Evolutionary conservation across 2,888 invertebrate genomes (phyloP).

Genomic region (Phania funesta): DNA sequence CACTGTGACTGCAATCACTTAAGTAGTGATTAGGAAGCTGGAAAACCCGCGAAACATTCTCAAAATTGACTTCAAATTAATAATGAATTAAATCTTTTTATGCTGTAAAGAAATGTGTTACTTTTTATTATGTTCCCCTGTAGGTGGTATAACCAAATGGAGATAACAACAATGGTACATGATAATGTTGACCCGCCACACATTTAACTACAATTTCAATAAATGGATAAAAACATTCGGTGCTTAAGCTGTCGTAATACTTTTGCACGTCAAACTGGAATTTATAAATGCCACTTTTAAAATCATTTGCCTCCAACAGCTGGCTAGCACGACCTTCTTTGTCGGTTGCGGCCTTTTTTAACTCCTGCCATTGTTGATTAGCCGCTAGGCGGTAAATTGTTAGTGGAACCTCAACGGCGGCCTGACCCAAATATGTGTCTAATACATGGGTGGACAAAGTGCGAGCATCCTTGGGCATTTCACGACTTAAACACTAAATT

Average conservation of each 20-base stretch:
- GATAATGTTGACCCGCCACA: conserved; percentile 85
- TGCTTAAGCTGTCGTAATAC: conserved; percentile 84
- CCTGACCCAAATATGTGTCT: conserved; percentile 86
- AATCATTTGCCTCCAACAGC: conserved; percentile 83
- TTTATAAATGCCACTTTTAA: conserved; percentile 87
- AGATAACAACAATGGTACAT: conserved; percentile 87
- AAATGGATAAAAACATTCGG: conserved; percentile 87
- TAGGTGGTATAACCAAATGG: conserved; percentile 90
- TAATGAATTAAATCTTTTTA: too few relatives aligned
- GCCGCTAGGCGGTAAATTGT: conserved; percentile 84
- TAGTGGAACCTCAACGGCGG: conserved; percentile 85
- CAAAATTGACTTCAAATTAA: too few relatives aligned
- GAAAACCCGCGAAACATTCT: too few relatives aligned
- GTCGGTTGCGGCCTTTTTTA: conserved; percentile 85
- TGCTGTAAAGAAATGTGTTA: too few relatives aligned
- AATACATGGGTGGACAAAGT: conserved; percentile 88
- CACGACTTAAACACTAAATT: conserved; percentile 47
- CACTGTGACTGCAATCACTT: too few relatives aligned
- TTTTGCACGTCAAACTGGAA: conserved; percentile 87
- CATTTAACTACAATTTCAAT: conserved; percentile 89
- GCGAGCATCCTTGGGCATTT: conserved; percentile 76
- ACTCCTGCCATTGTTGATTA: conserved; percentile 84
- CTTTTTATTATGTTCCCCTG: conserved; percentile 81
- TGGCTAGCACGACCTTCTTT: conserved; percentile 85
- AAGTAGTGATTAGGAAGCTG: too few relatives aligned